Evolutionary conservation across 37 sponge, comb jelly and placozoan genomes (phyloP), one percentile per base, ranked within the genome.

Genomic region (Geodia barretti): DNA sequence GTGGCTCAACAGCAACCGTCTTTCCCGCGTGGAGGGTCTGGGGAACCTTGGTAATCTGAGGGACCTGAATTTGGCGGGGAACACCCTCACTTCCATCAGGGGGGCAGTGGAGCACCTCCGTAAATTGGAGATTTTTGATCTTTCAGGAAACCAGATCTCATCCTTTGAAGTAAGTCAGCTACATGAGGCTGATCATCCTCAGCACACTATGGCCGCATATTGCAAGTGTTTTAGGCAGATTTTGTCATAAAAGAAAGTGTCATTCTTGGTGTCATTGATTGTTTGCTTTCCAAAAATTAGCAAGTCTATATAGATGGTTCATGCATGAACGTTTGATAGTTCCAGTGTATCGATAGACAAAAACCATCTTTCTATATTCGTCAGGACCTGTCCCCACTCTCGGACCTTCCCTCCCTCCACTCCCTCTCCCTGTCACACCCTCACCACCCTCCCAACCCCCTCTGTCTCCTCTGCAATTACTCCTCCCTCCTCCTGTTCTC

Each of bases 1-100:
- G 0, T 93, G 94, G 94, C 74, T 97, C 60, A 97, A 93, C 68
- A 78, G 86, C 65, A 97, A 97, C 62, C 54, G 41, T 21, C 91
- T 97, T n/a, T 31, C 76, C 0, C 25, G 43, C 23, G 85, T 97
- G 43, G 92, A 93, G 93, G 90, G 90, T 3, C 39, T 92, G 24
- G 72, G 60, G 37, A 39, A 3, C 11, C 58, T 88, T n/a, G 30
- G 25, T n/a, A 28, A 62, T 1, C 68, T 95, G 70, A 73, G 59
- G 36, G 91, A 95, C 63, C 82, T 95, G 61, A 95, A 95, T 74
- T 66, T 95, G 4, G 92, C 93, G 42, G 60, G 68, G 33, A 95
- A 95, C 69, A 37, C 69, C 3, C 84, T 95, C 40, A 41, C 74
- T 26, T n/a, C 62, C 24, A 89, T 95, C 36, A 86, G 86, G 21